Percentiles rank a stretch among this genome's conserved stretches.
phyloP scores from a whole-genome alignment of 2,888 invertebrate genomes.

The Lasiommata megera region DNA sequence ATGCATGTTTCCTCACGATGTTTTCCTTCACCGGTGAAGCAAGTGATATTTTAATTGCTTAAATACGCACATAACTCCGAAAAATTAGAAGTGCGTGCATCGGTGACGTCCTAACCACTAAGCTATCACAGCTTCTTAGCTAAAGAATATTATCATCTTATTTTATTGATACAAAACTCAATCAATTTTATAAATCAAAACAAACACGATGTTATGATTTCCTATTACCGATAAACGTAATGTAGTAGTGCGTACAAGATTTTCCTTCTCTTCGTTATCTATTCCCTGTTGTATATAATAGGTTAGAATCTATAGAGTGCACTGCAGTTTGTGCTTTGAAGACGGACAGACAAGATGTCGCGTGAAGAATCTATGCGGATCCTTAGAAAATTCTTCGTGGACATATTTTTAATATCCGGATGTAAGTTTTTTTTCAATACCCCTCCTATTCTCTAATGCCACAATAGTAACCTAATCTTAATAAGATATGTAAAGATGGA shows the following conservation, averaged over 20 bases:
- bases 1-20: no score
- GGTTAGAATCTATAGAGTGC: neutral
- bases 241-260: neutral
- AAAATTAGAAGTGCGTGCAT: no score
- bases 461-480: no score
- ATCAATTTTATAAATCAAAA: neutral
- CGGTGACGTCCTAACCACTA: no score
- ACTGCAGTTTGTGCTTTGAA: slow-evolving; percentile 2
- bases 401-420: slow-evolving; percentile 19
- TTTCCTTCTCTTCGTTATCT: slow-evolving; percentile 17
- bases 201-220: slow-evolving; percentile 17
- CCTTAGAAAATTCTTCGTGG: slow-evolving; percentile 23
- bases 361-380: slow-evolving; percentile 20
- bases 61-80: no score
- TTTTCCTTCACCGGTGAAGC: no score
- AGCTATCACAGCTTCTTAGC: no score
- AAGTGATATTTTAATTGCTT: no score
- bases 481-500: no score
- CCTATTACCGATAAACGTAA: slow-evolving; percentile 19
- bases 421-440: slow-evolving; percentile 17
- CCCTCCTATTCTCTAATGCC: no score
- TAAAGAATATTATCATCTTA: no score
- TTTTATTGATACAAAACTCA: neutral
- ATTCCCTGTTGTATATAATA: slow-evolving; percentile 12
- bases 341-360: slow-evolving; percentile 21